phyloP scores from a whole-genome alignment of 2,113 vertebrate genomes.

The Halcyon senegalensis region DNA sequence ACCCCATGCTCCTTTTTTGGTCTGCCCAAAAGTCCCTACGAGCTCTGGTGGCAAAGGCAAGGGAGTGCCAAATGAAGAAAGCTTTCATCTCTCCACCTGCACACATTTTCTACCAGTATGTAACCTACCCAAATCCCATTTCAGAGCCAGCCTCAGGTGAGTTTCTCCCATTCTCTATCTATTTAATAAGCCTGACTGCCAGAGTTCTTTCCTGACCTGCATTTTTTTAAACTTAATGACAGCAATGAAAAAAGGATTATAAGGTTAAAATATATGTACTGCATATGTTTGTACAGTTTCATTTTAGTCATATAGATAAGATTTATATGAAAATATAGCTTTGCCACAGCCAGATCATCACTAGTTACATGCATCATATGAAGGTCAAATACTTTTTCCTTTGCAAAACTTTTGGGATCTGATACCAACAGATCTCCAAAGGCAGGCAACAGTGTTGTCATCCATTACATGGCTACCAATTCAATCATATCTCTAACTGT shows the following conservation, averaged over 20 bases:
- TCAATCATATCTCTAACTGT: not conserved
- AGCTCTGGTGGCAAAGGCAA: not conserved
- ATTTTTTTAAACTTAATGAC: slow-evolving; percentile 36
- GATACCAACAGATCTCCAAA: not conserved
- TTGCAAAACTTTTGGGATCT: not conserved
- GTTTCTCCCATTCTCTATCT: slow-evolving; percentile 42
- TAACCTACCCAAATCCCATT: not conserved
- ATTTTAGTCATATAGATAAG: not conserved
- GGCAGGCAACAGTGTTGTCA: not conserved
- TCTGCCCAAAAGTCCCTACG: not conserved
- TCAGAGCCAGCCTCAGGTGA: not conserved
- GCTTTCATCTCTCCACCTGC: not conserved
- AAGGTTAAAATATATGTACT: not conserved
- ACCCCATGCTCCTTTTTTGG: not conserved
- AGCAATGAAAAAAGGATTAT: not conserved
- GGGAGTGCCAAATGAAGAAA: not conserved
- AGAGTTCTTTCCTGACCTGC: slow-evolving; percentile 15
- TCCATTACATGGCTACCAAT: not conserved
- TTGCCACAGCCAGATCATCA: not conserved
- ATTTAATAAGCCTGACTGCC: slow-evolving; percentile 60
- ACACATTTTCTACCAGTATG: not conserved
- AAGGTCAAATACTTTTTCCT: not conserved
- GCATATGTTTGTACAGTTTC: not conserved
- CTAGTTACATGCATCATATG: not conserved
- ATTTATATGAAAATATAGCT: not conserved